Conservation (phyloP, 2,797 vertebrate genomes). For the Ambastaia sidthimunki region DNA sequence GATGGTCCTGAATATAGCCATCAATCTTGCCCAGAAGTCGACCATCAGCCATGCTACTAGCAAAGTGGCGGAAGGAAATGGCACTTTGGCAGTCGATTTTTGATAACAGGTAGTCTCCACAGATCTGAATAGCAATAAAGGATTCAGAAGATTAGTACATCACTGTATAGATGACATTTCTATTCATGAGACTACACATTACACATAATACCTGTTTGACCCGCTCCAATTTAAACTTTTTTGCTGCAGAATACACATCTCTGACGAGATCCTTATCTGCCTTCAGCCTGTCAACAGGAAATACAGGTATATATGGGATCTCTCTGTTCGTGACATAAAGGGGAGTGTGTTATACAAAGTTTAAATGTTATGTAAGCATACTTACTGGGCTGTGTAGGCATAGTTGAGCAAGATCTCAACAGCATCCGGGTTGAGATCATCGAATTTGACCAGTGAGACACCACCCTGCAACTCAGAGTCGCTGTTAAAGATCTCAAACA, state of each 20-base stretch:
- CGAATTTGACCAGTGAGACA: slow-evolving; percentile 93
- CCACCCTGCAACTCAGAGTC: slow-evolving; percentile 88
- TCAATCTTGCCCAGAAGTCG: slow-evolving; percentile 91
- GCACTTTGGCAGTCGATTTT: slow-evolving; percentile 91
- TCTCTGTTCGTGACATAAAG: background rate
- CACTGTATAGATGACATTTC: background rate
- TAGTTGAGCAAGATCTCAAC: slow-evolving; percentile 96
- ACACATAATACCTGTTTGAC: slow-evolving; percentile 90
- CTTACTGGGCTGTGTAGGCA: slow-evolving; percentile 98
- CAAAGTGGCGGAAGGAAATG: slow-evolving; percentile 94
- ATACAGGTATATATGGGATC: background rate
- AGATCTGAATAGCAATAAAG: slow-evolving; percentile 79
- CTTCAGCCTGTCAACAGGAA: slow-evolving; percentile 82
- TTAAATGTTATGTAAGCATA: slow-evolving; percentile 27
- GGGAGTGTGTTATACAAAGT: background rate
- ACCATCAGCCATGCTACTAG: slow-evolving; percentile 89
- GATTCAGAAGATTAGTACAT: background rate
- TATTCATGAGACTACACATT: background rate
- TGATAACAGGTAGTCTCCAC: slow-evolving; percentile 95
- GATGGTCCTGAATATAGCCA: slow-evolving; percentile 92
- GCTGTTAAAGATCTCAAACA: slow-evolving; percentile 98
- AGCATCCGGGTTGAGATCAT: slow-evolving; percentile 94
- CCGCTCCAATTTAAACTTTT: slow-evolving; percentile 94
- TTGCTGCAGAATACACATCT: slow-evolving; percentile 96
- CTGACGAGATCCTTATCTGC: slow-evolving; percentile 94